Base-by-base conservation (phyloP, 2,888 invertebrate species). In the Artemia sinica region DNA sequence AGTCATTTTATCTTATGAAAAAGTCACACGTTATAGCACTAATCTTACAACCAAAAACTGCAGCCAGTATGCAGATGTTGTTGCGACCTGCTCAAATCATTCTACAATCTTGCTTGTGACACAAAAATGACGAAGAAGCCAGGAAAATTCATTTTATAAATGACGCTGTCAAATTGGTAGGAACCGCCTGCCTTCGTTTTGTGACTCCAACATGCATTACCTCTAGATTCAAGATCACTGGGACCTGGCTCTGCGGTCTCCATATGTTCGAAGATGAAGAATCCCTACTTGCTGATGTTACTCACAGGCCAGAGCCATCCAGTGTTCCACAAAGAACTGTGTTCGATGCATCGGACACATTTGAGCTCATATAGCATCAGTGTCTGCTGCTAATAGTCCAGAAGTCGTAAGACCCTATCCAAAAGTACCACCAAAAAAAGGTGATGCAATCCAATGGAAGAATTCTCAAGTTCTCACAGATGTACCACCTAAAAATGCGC, bases 81-180 rank as follows among this genome's bases (percentile, higher is more conserved):
- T 48, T 70, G 49, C 41, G 65, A 66, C 51, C 65, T 65, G n/a
- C 65, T 70, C 41, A 71, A 70, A 51, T 13, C 50, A n/a, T 67
- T 49, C 58, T 70, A 67, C 67, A 70, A 70, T 51, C 51, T 11
- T 14, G 70, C 65, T 49, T 49, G 63, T 13, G 67, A 67, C 67
- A 49, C 49, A 11, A 70, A 67, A 65, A 28, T 58, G 67, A 63
- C 48, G 48, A 18, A 13, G 14, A 58, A 70, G 50, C 67, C 68
- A 50, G 71, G 69, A 14, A 50, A 63, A 49, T n/a, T 51, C 48
- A 67, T 70, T 49, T 63, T 18, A 70, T 70, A 41, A 50, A 71
- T 65, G 50, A 69, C 11, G 49, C 68, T 49, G 14, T n/a, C 18
- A 8, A 7, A 50, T 69, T 41, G 28, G 68, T 69, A 18, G 18